These are phyloP conservation scores for Amblyopsis hoosieri DNA, from an alignment of 2,797 vertebrate species.

Conservation along the genomic window DNA sequence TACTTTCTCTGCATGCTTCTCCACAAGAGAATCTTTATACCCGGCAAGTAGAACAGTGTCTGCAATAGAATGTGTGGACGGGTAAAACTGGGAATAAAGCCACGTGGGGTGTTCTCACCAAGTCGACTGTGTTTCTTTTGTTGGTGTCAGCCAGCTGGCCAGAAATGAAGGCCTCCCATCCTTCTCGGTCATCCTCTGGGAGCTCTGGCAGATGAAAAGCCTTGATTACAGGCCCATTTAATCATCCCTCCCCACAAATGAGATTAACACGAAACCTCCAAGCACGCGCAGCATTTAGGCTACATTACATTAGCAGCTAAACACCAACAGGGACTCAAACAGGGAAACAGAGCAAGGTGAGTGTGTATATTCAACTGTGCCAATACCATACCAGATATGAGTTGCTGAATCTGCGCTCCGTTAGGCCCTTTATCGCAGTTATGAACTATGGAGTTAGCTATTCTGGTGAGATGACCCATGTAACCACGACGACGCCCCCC, in stretches of 20 bases:
- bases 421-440: slow-evolving; percentile 95
- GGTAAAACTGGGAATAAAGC: background rate
- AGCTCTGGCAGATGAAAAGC: slow-evolving; percentile 79
- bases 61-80: too few species aligned
- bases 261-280: too few species aligned
- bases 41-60: too few species aligned
- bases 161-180: slow-evolving; percentile 93
- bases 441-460: slow-evolving; percentile 96
- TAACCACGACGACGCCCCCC: slow-evolving; percentile 93
- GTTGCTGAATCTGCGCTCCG: slow-evolving; percentile 86
- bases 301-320: background rate
- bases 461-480: slow-evolving; percentile 98
- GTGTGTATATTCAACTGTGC: background rate
- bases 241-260: too few species aligned
- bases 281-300: too few species aligned
- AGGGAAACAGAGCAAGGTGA: background rate
- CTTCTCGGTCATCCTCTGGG: slow-evolving; percentile 86
- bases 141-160: slow-evolving; percentile 94
- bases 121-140: slow-evolving; percentile 75
- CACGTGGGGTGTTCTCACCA: slow-evolving; percentile 50
- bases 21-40: too few species aligned
- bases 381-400: slow-evolving; percentile 84
- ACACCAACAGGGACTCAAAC: background rate
- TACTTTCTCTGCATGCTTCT: too few species aligned
- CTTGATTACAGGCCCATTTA: background rate